These are phyloP conservation scores for Rutpela maculata DNA, from an alignment of 2,888 invertebrate species.

Conservation along the genomic window DNA sequence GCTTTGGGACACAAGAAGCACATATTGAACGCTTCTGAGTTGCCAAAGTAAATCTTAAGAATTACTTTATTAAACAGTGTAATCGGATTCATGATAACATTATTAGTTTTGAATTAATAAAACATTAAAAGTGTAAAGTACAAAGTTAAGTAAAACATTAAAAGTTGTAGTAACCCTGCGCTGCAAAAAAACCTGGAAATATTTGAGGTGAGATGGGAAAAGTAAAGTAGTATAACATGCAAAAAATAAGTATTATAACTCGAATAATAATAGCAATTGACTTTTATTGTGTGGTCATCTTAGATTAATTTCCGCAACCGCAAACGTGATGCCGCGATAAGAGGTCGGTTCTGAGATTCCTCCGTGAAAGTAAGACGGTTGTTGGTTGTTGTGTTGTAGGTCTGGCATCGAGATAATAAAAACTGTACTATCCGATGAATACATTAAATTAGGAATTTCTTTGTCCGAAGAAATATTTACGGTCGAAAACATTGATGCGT, in stretches of 20 bases:
- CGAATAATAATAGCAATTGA: constrained; percentile 25
- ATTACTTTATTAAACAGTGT: too few relatives aligned
- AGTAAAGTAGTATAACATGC: not conserved
- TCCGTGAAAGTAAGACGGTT: not conserved
- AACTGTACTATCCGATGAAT: not conserved
- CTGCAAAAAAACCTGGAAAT: not conserved
- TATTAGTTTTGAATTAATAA: too few relatives aligned
- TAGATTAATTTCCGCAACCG: constrained; percentile 26
- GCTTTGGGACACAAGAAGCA: too few relatives aligned
- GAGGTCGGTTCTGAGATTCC: constrained; percentile 3
- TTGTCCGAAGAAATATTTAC: not conserved
- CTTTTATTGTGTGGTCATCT: constrained; percentile 31
- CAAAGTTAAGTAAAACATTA: too few relatives aligned
- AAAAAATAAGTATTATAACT: constrained; percentile 22
- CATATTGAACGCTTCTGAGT: too few relatives aligned
- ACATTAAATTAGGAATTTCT: constrained; percentile 7
- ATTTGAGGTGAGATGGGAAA: not conserved
- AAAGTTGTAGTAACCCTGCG: too few relatives aligned
- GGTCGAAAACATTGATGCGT: not conserved
- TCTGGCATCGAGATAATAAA: not conserved
- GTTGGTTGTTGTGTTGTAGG: not conserved
- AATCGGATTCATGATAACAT: too few relatives aligned
- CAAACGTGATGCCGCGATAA: constrained; percentile 22
- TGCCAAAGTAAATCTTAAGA: too few relatives aligned
- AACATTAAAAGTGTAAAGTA: too few relatives aligned